Conservation (phyloP, 2,113 vertebrate species). For the Hyaena hyaena region DNA sequence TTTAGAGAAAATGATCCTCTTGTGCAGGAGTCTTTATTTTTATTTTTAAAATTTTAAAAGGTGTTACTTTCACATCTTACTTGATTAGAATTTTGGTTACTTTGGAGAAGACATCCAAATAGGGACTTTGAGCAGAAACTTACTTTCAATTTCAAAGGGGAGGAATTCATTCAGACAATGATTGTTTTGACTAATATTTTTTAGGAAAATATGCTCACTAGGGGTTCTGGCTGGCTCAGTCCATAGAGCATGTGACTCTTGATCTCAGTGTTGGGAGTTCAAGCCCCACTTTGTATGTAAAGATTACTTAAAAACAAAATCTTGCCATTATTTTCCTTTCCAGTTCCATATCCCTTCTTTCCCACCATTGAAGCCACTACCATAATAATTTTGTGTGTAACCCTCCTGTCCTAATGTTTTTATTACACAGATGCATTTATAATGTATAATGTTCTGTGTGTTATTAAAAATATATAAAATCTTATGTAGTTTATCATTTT, state of each 20-base stretch:
- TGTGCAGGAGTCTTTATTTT: not conserved
- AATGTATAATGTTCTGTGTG: not conserved
- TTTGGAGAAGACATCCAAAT: not conserved
- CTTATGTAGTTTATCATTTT: not conserved
- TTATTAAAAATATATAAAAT: not conserved
- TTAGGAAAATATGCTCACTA: not conserved
- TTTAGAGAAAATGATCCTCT: not conserved
- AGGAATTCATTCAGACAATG: not conserved
- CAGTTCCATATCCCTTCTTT: not conserved
- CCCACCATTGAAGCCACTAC: not conserved
- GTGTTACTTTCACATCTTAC: not conserved
- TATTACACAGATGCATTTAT: not conserved
- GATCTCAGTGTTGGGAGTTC: not conserved
- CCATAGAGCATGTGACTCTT: not conserved
- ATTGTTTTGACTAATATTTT: not conserved
- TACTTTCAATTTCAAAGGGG: not conserved
- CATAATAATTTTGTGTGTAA: not conserved
- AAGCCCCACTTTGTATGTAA: not conserved
- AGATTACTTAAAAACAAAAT: not conserved
- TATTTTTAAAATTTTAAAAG: not conserved
- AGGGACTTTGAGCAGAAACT: constrained; percentile 1
- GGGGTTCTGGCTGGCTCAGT: not conserved
- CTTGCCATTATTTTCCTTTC: not conserved
- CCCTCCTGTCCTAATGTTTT: not conserved
- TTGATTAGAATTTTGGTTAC: not conserved